Evolutionary conservation across 2,113 vertebrate species (phyloP), one percentile per base, ranked within the genome.

Genomic region (Aldabrachelys gigantea): DNA sequence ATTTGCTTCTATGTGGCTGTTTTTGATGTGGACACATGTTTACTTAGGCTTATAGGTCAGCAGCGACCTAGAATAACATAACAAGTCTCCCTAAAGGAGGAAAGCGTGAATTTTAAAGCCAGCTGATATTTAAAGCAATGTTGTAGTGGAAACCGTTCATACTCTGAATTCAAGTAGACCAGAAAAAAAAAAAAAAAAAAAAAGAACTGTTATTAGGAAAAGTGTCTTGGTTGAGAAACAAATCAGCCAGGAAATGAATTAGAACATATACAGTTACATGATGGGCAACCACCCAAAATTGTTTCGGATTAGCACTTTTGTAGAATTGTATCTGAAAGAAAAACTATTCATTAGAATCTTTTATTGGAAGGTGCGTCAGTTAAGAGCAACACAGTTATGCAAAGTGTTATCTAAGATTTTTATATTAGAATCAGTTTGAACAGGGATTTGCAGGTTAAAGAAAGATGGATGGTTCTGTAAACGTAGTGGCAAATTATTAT

Each of bases 91-190:
- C 88, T 91, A 92, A 94, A 95, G 93, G 87, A 91, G 89, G 84
- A 96, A 31, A 80, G 90, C 96, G 76, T 89, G 72, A 93, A 85
- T 52, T 85, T 92, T 85, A 72, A 95, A 84, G 92, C 82, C 95
- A 92, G 93, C 89, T 44, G 35, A 93, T 14, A 83, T 53, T 80
- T 82, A 38, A 81, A 79, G 91, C 4, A 84, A 85, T 91, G 85
- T 57, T 85, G 44, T 0, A 27, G 65, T n/a, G 57, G 83, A 44
- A 89, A 3, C 0, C 0, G 21, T 54, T 19, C 50, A 80, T 29
- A 82, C 57, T 83, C 38, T 94, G 53, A 19, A 54, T 91, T 9
- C 13, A 44, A 16, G 14, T 82, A 2, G 50, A 2, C 25, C 47
- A 49, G 47, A 38, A 17, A 27, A 0, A 8, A 22, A 19, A 59